Percentiles rank a stretch among this genome's conserved stretches.
Evolutionary conservation across 2,113 vertebrate genomes (phyloP).

Genomic region (Xenus cinereus): DNA sequence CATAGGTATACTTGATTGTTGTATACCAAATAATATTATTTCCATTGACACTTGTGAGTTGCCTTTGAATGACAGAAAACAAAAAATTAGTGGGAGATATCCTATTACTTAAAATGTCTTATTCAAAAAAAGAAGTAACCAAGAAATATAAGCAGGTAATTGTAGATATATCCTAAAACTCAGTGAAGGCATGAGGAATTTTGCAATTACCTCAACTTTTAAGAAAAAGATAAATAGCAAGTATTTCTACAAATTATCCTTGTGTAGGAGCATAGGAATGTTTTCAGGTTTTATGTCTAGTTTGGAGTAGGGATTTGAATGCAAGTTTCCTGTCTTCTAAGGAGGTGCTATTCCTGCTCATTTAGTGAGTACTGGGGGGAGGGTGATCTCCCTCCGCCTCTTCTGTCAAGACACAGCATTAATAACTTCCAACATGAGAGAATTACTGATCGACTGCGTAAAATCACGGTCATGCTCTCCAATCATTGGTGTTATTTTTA

Average conservation of each 20-base stretch:
- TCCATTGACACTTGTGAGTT: background rate
- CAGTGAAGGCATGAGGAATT: background rate
- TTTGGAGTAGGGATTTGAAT: background rate
- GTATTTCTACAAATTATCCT: background rate
- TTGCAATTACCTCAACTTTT: background rate
- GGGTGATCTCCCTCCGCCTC: background rate
- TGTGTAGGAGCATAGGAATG: background rate
- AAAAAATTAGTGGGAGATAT: background rate
- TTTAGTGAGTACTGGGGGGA: background rate
- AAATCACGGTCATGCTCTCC: background rate
- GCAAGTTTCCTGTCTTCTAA: background rate
- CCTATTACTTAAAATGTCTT: background rate
- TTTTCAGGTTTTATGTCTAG: background rate
- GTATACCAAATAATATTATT: background rate
- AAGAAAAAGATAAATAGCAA: background rate
- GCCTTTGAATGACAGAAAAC: background rate
- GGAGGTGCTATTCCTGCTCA: background rate
- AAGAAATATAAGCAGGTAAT: background rate
- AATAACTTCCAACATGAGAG: background rate
- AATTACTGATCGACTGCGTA: background rate
- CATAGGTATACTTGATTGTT: background rate
- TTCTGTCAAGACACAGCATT: rapidly evolving
- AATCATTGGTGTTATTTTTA: background rate
- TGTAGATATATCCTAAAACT: background rate
- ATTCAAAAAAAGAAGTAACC: background rate